phyloP scores from a whole-genome alignment of 2,113 vertebrate genomes.

The Ageneiosus marmoratus region DNA sequence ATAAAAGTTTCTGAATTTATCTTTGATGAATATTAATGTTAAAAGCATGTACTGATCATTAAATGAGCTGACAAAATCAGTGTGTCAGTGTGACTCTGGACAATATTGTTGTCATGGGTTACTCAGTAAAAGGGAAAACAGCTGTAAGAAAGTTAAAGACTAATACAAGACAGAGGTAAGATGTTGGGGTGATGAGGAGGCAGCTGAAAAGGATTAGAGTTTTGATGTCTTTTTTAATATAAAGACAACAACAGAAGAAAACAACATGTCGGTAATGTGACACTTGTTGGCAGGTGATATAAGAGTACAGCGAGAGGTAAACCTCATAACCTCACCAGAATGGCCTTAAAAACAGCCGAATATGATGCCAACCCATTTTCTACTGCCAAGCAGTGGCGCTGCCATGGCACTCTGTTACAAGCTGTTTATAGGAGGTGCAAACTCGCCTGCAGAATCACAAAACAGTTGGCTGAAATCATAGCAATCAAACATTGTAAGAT shows the following conservation, averaged over 20 bases:
- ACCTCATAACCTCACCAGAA: slow-evolving; percentile 13
- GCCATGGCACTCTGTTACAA: background rate
- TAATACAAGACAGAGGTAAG: background rate
- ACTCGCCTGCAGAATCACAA: background rate
- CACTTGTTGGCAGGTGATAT: slow-evolving; percentile 24
- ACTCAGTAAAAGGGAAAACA: background rate
- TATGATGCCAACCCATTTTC: background rate
- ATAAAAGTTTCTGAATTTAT: too few relatives aligned
- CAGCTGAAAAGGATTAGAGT: background rate
- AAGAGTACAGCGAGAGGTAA: slow-evolving; percentile 12
- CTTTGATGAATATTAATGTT: too few relatives aligned
- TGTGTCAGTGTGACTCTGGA: background rate
- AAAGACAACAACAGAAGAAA: background rate
- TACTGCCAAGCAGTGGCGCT: background rate
- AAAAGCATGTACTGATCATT: background rate
- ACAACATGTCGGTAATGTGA: slow-evolving; percentile 14
- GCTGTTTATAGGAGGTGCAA: slow-evolving; percentile 7
- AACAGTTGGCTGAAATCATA: background rate
- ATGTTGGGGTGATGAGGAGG: background rate
- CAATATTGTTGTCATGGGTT: background rate
- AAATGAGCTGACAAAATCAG: background rate
- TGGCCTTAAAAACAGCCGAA: slow-evolving; percentile 19
- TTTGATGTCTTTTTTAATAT: background rate
- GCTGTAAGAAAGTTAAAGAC: background rate
- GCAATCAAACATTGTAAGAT: background rate